Base-by-base conservation (phyloP, 2,797 vertebrate species). In the Pangasius larnaudii region DNA sequence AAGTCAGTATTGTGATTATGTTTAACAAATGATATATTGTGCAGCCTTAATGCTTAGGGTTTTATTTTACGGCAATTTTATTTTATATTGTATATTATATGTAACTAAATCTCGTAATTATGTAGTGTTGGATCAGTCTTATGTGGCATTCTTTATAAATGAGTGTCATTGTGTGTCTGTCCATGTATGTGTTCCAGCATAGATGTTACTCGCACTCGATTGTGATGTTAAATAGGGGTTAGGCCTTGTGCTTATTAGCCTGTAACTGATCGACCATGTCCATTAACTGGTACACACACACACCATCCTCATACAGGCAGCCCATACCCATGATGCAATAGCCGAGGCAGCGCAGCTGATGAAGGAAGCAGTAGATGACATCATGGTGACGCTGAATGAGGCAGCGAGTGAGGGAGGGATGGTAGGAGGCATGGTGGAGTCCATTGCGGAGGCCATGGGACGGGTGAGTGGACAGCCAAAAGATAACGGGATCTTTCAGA, bases 351-450 rank as follows among this genome's bases (percentile, higher is more conserved):
- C 98, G 0, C 98, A 99, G 92, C 95, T 99, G 90, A 99, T 99
- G 98, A 98, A 98, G 92, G 98, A 99, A 92, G 98, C 98, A 0
- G 98, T 99, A 65, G 98, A 99, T 14, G 98, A 99, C 93, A 97
- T 99, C 90, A 99, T 99, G 98, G 97, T 98, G 93, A 99, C 98
- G 0, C 92, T 99, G 92, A 99, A 99, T 0, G 98, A 99, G 93
- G 98, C 98, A 0, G 98, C 98, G 75, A 99, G 98, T 2, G 98
- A 99, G 92, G 98, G 97, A 3, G 98, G 98, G 67, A 96, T 99
- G 97, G 98, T 99, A 22, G 98, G 98, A 6, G 98, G 98, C 77
- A 99, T 99, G 98, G 98, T 99, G 82, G 98, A 98, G 63, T 96
- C 98, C 0, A 98, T 99, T 2, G 97, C 98, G 13, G 98, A 99